A percentile compares a stretch with the other conserved stretches of the same genome.
phyloP scores from a whole-genome alignment of 2,797 vertebrate genomes.

The Lepilemur septentrionalis region DNA sequence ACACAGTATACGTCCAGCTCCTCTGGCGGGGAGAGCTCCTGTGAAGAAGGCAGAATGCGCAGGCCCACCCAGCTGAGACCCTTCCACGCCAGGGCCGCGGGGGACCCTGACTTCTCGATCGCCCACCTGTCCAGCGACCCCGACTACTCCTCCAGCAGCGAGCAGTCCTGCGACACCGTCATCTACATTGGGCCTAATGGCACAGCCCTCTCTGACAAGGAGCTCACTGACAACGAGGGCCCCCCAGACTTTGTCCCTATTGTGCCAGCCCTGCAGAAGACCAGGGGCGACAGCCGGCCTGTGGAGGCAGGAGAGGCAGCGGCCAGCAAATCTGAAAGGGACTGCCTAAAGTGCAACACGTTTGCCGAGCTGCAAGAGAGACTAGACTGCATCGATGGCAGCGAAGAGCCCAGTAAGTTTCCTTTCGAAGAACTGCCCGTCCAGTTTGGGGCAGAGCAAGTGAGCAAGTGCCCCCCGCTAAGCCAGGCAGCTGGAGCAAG shows the following conservation, averaged over 20 bases:
- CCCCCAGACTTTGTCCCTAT: constrained; percentile 96
- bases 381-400: constrained; percentile 96
- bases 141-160: constrained; percentile 94
- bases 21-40: constrained; percentile 94
- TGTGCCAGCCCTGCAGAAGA: constrained; percentile 94
- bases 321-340: constrained; percentile 87
- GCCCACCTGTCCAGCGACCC: constrained; percentile 91
- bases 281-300: constrained; percentile 84
- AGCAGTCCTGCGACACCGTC: constrained; percentile 97
- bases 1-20: constrained; percentile 94
- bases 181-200: constrained; percentile 95
- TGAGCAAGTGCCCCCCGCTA: constrained; percentile 79
- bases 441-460: constrained; percentile 80
- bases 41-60: constrained; percentile 92
- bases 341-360: constrained; percentile 97
- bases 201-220: constrained; percentile 89
- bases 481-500: constrained; percentile 76
- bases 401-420: constrained; percentile 90
- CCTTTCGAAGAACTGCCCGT: constrained; percentile 89
- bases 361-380: constrained; percentile 98
- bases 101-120: constrained; percentile 89
- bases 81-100: constrained; percentile 91
- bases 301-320: constrained; percentile 77
- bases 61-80: constrained; percentile 91
- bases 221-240: constrained; percentile 91